Conservation (phyloP, 2,113 vertebrate species). For the Colinus virginianus region DNA sequence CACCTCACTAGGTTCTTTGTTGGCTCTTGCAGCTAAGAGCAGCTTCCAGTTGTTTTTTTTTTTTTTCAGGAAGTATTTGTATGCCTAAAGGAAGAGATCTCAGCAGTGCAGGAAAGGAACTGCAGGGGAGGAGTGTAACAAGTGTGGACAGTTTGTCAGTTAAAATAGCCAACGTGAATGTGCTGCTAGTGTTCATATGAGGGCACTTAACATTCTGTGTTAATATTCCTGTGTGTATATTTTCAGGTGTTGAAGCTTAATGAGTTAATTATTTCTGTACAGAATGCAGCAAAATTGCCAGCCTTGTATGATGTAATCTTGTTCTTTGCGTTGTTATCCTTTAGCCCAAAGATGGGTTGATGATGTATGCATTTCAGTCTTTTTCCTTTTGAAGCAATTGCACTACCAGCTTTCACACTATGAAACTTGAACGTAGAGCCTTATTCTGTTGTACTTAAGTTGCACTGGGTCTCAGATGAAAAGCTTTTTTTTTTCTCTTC, state of each 20-base stretch:
- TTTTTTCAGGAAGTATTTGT: neutral
- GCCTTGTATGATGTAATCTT: fast-evolving
- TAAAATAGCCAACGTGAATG: neutral
- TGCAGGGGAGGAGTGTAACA: neutral
- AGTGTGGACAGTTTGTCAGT: neutral
- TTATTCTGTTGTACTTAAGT: neutral
- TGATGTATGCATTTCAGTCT: neutral
- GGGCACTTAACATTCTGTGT: neutral
- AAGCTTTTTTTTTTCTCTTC: neutral
- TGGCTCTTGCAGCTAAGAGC: neutral
- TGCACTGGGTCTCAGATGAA: neutral
- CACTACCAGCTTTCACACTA: neutral
- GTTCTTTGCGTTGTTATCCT: neutral
- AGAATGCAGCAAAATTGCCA: neutral
- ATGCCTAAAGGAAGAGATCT: neutral
- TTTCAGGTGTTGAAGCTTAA: neutral
- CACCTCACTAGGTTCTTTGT: neutral
- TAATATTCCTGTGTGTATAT: neutral
- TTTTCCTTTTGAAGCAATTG: neutral
- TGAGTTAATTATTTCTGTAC: neutral
- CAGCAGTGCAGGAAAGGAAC: neutral
- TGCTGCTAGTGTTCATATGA: neutral
- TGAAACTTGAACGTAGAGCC: neutral
- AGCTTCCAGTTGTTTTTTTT: neutral
- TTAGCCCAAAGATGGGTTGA: neutral